Evolutionary conservation across 2,888 invertebrate species (phyloP), one percentile per base, ranked within the genome.

Genomic region (Caenorhabditis macrosperma): DNA sequence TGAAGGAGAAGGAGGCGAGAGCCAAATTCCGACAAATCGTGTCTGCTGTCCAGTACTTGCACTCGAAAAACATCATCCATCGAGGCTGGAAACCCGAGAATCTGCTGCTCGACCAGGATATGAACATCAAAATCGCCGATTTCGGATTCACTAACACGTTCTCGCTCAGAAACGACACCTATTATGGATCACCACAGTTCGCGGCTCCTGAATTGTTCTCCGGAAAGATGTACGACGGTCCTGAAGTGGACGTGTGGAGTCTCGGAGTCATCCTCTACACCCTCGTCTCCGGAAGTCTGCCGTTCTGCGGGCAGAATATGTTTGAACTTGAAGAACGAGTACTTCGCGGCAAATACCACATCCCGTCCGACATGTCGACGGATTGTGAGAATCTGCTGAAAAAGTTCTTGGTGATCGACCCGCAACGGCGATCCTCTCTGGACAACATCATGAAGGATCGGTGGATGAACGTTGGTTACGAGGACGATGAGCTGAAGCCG

Each of bases 301-400:
- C 99, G 87, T 99, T 99, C 92, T 99, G 99, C 93, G 99, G 99
- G 83, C 97, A 97, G 91, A 99, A 99, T 91, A 93, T 99, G 88
- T 94, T 87, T 71, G 99, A 99, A 91, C 93, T 99, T 79, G 93
- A 99, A 88, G 99, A 99, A 92, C 93, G 99, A 86, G 99, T 99
- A 88, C 94, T 99, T 88, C 93, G 98, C 88, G 99, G 99, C 88
- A 99, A 99, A 93, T 99, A 99, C 93, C 95, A 99, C 92, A 99
- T 99, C 93, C 99, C 99, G 80, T 99, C 99, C 94, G 99, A 99
- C 93, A 99, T 99, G 99, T 98, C 98, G 85, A 99, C 98, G 88
- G 99, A 99, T 93, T 99, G 99, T 93, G 99, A 99, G 93, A 97
- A 96, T 93, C 94, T 99, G 89, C 94, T 99, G 90, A 98, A 98